A percentile compares a stretch with the other conserved stretches of the same genome.
Conservation (phyloP, 2,888 invertebrate species). For the Ecdyonurus torrentis region DNA sequence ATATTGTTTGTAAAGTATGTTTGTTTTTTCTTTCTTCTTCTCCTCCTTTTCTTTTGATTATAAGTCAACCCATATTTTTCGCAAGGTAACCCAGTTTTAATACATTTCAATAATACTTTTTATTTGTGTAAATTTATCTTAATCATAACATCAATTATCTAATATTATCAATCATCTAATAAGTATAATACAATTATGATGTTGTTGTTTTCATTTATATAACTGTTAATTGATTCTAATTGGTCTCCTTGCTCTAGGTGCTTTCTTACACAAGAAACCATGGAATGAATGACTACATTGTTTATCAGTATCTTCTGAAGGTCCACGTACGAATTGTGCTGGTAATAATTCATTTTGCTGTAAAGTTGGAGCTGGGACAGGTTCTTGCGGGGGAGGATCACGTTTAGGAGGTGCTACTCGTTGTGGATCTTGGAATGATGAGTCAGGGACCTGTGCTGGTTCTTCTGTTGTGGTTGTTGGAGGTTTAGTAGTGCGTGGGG, state of each 20-base stretch:
- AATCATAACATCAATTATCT: no score
- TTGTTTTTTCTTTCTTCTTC: no score
- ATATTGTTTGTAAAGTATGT: no score
- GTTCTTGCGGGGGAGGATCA: constrained; percentile 12
- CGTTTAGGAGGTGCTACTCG: constrained; percentile 10
- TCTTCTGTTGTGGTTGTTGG: neutral
- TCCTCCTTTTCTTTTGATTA: no score
- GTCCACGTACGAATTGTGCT: constrained; percentile 17
- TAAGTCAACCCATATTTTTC: no score
- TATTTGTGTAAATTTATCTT: no score
- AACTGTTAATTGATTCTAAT: neutral
- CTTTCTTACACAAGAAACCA: constrained; percentile 7
- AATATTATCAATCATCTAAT: no score
- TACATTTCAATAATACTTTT: no score
- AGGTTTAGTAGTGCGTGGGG: constrained; percentile 13
- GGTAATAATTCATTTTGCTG: constrained; percentile 21
- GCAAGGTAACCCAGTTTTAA: no score
- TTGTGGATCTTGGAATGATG: constrained; percentile 17
- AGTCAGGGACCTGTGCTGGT: constrained; percentile 10
- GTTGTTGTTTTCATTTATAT: no score
- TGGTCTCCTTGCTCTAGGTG: neutral
- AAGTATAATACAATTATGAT: no score
- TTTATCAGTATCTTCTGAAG: constrained; percentile 11
- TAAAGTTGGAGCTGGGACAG: constrained; percentile 17
- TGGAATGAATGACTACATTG: constrained; percentile 9